phyloP scores from a whole-genome alignment of 1,140 invertebrate species.

The Brachionus koreanus region DNA sequence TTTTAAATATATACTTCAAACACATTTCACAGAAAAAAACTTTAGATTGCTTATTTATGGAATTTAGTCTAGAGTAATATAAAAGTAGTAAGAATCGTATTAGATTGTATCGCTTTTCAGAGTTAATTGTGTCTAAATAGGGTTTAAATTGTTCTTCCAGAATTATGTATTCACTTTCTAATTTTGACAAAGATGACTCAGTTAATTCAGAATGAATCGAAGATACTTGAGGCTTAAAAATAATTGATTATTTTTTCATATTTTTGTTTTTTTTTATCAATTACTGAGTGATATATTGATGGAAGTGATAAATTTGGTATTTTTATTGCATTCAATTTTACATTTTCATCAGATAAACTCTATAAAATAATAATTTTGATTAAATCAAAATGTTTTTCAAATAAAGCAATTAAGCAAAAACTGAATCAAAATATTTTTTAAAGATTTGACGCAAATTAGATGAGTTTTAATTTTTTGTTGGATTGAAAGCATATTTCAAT shows the following conservation, averaged over 20 bases:
- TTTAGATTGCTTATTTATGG: not conserved
- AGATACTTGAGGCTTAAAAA: constrained; percentile 6
- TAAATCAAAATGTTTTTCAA: not conserved
- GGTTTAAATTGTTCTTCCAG: constrained; percentile 41
- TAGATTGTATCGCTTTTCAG: constrained; percentile 27
- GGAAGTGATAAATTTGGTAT: constrained; percentile 41
- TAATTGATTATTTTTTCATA: constrained; percentile 9
- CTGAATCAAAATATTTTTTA: not conserved
- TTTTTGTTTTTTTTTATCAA: not conserved
- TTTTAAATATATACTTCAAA: constrained; percentile 19
- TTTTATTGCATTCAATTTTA: constrained; percentile 17
- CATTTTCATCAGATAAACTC: constrained; percentile 37
- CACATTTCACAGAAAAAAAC: constrained; percentile 34
- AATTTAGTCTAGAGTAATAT: constrained; percentile 16
- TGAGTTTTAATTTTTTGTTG: not conserved
- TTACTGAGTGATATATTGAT: constrained; percentile 40
- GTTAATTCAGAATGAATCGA: constrained; percentile 32
- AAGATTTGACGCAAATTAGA: not conserved
- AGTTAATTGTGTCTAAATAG: constrained; percentile 31
- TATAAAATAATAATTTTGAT: not conserved
- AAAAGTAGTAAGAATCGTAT: constrained; percentile 24
- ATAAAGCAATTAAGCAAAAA: not conserved
- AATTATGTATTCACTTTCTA: constrained; percentile 28
- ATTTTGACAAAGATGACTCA: constrained; percentile 10
- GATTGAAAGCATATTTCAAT: not conserved